Conservation (phyloP, 2,113 vertebrate species). For the Sander lucioperca region DNA sequence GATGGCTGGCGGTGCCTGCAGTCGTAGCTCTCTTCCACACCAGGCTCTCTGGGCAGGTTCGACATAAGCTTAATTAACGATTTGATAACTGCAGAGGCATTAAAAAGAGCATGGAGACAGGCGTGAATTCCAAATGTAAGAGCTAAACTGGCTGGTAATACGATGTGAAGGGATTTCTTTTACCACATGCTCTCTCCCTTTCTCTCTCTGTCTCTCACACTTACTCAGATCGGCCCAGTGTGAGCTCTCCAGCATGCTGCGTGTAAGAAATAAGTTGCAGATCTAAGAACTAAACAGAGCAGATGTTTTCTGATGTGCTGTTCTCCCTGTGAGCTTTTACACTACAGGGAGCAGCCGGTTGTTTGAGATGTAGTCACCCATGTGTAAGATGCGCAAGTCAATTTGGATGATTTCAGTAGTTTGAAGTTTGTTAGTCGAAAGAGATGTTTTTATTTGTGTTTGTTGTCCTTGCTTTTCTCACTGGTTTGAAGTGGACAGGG, state of each 20-base stretch:
- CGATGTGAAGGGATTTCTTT: conserved; percentile 39
- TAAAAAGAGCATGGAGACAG: conserved; percentile 48
- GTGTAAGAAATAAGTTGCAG: conserved; percentile 20
- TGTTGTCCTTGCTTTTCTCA: neutral
- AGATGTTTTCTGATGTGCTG: conserved; percentile 51
- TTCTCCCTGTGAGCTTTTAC: conserved; percentile 14
- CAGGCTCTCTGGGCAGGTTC: conserved; percentile 53
- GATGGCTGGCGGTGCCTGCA: conserved; percentile 41
- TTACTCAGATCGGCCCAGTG: conserved; percentile 22
- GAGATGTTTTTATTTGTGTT: neutral
- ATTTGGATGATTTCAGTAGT: neutral
- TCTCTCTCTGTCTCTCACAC: conserved; percentile 4
- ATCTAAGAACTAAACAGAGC: conserved; percentile 47
- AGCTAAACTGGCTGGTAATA: conserved; percentile 48
- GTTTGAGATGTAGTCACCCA: conserved; percentile 12
- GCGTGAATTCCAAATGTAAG: conserved; percentile 43
- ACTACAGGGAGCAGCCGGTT: conserved; percentile 10
- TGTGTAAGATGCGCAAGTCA: conserved; percentile 21
- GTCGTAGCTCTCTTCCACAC: conserved; percentile 44
- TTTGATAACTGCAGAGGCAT: conserved; percentile 67
- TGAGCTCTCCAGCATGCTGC: conserved; percentile 27
- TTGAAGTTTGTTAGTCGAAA: neutral
- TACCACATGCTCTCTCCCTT: neutral
- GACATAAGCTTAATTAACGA: conserved; percentile 72
- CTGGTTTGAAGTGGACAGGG: neutral